Percentiles rank a stretch among this genome's conserved stretches.
phyloP scores from a whole-genome alignment of 2,113 vertebrate genomes.

The Etheostoma cragini region DNA sequence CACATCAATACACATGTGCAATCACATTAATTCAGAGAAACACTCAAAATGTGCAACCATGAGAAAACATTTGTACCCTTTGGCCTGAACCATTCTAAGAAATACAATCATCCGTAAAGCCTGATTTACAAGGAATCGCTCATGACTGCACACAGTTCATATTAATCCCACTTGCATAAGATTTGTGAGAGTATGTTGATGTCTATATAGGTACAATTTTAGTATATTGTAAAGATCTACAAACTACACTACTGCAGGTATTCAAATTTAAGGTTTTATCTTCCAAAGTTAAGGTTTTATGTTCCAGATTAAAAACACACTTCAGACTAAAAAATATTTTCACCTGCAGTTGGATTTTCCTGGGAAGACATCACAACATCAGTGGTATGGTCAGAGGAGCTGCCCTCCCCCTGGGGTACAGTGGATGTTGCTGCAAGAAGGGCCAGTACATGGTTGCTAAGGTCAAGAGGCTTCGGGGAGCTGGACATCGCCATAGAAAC shows the following conservation, averaged over 20 bases:
- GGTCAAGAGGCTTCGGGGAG: slow-evolving; percentile 80
- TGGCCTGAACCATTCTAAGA: background rate
- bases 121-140: background rate
- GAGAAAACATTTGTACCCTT: background rate
- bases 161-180: slow-evolving; percentile 2
- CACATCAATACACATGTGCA: slow-evolving; percentile 6
- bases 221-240: background rate
- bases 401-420: slow-evolving; percentile 58
- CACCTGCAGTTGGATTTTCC: slow-evolving; percentile 66
- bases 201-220: background rate
- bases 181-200: background rate
- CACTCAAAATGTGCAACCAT: background rate
- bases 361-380: slow-evolving; percentile 63
- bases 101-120: background rate
- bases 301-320: background rate
- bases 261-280: background rate
- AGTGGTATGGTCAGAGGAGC: slow-evolving; percentile 40
- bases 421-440: slow-evolving; percentile 73
- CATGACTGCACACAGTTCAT: background rate
- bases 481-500: slow-evolving; percentile 58
- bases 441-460: slow-evolving; percentile 79
- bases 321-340: slow-evolving; percentile 5
- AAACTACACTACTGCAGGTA: background rate
- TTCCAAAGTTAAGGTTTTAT: background rate
- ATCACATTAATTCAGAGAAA: background rate